Evolutionary conservation across 2,888 invertebrate species (phyloP).

Genomic region (Platycnemis pennipes): DNA sequence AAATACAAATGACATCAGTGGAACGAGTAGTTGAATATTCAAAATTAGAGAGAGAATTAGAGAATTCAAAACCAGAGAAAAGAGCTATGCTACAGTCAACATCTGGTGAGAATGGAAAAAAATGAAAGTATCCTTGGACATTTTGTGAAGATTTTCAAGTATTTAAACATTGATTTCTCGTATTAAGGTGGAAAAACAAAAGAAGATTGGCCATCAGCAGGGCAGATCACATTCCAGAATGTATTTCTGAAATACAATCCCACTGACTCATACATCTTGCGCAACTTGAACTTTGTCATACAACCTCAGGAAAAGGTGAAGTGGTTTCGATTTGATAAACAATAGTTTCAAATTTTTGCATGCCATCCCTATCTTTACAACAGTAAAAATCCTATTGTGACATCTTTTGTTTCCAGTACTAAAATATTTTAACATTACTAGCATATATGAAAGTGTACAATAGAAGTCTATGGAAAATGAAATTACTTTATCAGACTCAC

Average conservation of each 20-base stretch:
- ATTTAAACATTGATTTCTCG: not conserved
- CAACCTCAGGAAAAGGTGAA: slow-evolving; percentile 79
- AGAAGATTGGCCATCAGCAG: slow-evolving; percentile 78
- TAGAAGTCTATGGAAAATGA: not conserved
- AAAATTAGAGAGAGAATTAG: slow-evolving; percentile 70
- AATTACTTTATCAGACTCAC: not conserved
- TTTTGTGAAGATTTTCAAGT: not conserved
- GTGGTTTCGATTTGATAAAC: not conserved
- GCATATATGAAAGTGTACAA: not conserved
- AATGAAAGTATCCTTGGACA: not conserved
- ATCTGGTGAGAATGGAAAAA: not conserved
- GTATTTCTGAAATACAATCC: slow-evolving; percentile 76
- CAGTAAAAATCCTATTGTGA: too few species aligned
- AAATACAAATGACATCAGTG: slow-evolving; percentile 40
- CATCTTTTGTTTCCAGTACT: too few species aligned
- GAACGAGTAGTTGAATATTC: slow-evolving; percentile 5
- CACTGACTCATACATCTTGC: slow-evolving; percentile 77
- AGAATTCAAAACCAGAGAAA: slow-evolving; percentile 81
- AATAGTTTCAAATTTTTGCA: too few species aligned
- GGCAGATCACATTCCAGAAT: slow-evolving; percentile 74
- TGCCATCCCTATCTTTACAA: too few species aligned
- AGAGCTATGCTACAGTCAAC: not conserved
- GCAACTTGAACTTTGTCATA: slow-evolving; percentile 77
- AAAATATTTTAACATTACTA: too few species aligned
- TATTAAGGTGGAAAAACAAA: slow-evolving; percentile 75